Conservation (phyloP, 2,888 invertebrate species). For the Heliconius cydno region DNA sequence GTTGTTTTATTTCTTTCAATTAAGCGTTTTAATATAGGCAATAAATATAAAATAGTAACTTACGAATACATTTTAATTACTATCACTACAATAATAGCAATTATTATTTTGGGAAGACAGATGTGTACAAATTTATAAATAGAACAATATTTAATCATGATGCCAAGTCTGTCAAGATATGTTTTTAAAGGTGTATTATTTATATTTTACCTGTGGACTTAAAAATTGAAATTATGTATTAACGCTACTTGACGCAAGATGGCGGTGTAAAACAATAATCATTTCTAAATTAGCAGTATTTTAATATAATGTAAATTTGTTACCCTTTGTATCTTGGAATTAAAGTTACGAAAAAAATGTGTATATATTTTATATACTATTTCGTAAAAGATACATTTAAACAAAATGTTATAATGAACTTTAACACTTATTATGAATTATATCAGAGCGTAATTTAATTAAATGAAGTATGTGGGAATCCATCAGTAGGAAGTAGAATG, state of each 20-base stretch:
- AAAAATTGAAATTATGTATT: background rate
- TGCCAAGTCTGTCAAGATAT: slow-evolving; percentile 17
- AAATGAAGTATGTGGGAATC: background rate
- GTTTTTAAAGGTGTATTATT: background rate
- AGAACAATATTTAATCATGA: slow-evolving; percentile 5
- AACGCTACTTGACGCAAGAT: slow-evolving; percentile 54
- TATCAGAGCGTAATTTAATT: background rate
- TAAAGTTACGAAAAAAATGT: too few relatives aligned
- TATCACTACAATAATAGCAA: background rate
- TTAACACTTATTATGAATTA: background rate
- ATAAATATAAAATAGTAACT: background rate
- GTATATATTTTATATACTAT: too few relatives aligned
- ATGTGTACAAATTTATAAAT: slow-evolving; percentile 12
- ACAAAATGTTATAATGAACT: too few relatives aligned
- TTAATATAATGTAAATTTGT: too few relatives aligned
- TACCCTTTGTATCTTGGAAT: too few relatives aligned
- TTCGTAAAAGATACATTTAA: too few relatives aligned
- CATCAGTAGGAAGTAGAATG: background rate
- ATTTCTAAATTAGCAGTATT: background rate
- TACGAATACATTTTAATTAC: background rate
- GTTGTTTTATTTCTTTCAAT: background rate
- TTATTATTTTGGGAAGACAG: slow-evolving; percentile 3
- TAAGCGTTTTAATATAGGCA: background rate
- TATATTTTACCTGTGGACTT: slow-evolving; percentile 37
- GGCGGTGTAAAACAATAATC: slow-evolving; percentile 43